Evolutionary conservation across 2,113 vertebrate species (phyloP), one percentile per base, ranked within the genome.

Genomic region (Petrocephalus zakoni): DNA sequence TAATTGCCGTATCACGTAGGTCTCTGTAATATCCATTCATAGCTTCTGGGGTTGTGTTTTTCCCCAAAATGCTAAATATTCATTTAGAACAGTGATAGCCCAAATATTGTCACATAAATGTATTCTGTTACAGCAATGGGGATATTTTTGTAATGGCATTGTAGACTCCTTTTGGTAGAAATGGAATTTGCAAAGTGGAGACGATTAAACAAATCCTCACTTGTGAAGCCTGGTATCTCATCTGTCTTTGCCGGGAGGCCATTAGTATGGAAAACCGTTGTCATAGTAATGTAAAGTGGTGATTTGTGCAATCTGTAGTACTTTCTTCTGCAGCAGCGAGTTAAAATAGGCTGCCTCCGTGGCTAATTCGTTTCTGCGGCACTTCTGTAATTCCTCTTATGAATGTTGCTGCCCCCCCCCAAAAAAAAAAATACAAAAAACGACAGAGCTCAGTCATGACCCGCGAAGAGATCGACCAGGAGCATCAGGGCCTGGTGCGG

Each of bases 401-500:
- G 25, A 56, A 55, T 19, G 29, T n/a, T n/a, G n/a, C n/a, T n/a
- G n/a, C n/a, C n/a, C n/a, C n/a, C n/a, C n/a, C n/a, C n/a, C n/a
- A n/a, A n/a, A n/a, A n/a, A n/a, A n/a, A n/a, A n/a, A n/a, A n/a
- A n/a, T n/a, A n/a, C 92, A 90, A 2, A 22, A 0, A 19, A 37
- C 2, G 29, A 15, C 83, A 99, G 98, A 92, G 93, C 46, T 97
- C 95, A 7, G 55, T 96, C 89, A 99, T 99, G 98, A 97, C 95
- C 46, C 93, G 97, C 88, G 95, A 96, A 22, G 95, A 99, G 90
- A 99, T 99, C 55, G 97, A 98, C 91, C 94, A 92, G 0, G 98
- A 99, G 90, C 97, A 99, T 55, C 96, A 97, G 21, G 93, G 93
- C 5, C 94, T 99, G 81, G 97, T 99, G 88, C 97, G 94, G 90